These are phyloP conservation scores for Sapajus apella DNA, from an alignment of 2,113 vertebrate genomes.

Conservation along the genomic window DNA sequence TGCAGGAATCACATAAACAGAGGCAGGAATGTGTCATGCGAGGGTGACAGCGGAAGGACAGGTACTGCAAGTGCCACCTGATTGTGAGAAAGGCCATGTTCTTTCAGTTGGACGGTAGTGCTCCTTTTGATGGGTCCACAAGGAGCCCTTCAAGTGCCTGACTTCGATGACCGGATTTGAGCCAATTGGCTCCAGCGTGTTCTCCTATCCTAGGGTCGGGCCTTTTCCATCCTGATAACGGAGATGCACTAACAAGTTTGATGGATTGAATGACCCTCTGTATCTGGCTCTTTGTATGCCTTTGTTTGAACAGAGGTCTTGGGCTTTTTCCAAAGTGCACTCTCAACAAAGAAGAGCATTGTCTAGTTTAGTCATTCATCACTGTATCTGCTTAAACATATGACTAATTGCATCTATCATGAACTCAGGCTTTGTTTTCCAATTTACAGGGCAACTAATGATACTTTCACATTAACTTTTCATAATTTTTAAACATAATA, in stretches of 20 bases:
- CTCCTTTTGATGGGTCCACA: background rate
- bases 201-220: background rate
- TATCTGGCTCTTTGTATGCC: background rate
- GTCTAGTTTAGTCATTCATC: background rate
- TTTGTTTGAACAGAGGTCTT: constrained; percentile 12
- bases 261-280: background rate
- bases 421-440: background rate
- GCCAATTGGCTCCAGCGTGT: background rate
- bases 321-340: background rate
- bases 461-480: background rate
- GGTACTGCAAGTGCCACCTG: background rate
- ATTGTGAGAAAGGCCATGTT: background rate
- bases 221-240: background rate
- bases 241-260: background rate
- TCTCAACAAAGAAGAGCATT: background rate
- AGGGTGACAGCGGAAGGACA: background rate
- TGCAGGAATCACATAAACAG: background rate
- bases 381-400: background rate
- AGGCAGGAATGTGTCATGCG: background rate
- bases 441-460: background rate
- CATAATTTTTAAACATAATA: background rate
- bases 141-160: background rate
- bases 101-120: background rate
- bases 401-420: background rate
- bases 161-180: background rate